Base-by-base conservation (phyloP, 2,797 vertebrate species). In the Sebastes hubbsi region DNA sequence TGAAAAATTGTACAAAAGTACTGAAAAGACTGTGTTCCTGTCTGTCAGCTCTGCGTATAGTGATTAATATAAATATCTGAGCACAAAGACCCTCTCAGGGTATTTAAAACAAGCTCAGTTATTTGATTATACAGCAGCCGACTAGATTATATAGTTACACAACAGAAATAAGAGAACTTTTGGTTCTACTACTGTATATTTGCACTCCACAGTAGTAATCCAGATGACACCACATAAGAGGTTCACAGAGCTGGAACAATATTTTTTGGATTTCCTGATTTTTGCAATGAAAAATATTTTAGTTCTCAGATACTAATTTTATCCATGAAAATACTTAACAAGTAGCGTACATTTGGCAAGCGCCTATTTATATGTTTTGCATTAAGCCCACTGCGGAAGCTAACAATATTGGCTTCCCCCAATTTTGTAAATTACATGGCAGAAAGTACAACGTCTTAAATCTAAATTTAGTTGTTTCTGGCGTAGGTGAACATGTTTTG, bases 391-490 rank as follows among this genome's bases (percentile, higher is more conserved):
- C 82, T 78, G 75, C 10, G 34, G 81, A 89, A 85, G 84, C 76
- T 77, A 88, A 89, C 84, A 92, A 83, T 82, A 87, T 81, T 88
- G 86, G 72, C 81, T 70, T 83, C 75, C 76, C 66, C 80, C 78
- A 75, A 78, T 90, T 89, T 88, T 77, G 73, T 84, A 85, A 91
- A 92, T 91, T 87, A 87, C 85, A 91, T 90, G 85, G 81, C 78
- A 86, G 72, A 83, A 81, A 87, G 74, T 90, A 87, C 72, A 86
- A 88, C 72, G 81, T 87, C 85, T 85, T 89, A 86, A 92, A 92
- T 89, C 69, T 88, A 88, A 89, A 91, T 89, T 86, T 87, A 81
- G 90, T 91, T 93, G 87, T 83, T 87, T 91, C 91, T 94, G 94
- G 89, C 91, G 72, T 72, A 82, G 78, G 84, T 87, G 79, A 89